Conservation (phyloP, 2,888 invertebrate genomes). For the Hydropsyche betteni region DNA sequence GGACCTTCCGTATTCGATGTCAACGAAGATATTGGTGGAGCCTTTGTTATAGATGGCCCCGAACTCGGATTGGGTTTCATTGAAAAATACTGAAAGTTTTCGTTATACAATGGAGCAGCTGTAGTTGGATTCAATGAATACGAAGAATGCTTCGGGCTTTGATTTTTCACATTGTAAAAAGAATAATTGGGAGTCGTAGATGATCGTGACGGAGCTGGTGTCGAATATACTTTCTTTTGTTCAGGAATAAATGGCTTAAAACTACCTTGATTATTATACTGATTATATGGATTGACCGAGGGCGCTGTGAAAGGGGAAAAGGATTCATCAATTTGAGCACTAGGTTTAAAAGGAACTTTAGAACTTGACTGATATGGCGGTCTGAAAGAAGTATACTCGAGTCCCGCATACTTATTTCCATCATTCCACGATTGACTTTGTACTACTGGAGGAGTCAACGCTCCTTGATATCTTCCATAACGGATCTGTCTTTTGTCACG, state of each 20-base stretch:
- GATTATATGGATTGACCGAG: conserved; percentile 40
- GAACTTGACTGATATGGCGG: conserved; percentile 37
- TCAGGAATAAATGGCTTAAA: conserved; percentile 51
- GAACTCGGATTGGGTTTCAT: conserved; percentile 40
- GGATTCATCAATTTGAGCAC: conserved; percentile 47
- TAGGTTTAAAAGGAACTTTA: conserved; percentile 48
- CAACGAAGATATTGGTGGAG: conserved; percentile 67
- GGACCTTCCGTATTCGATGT: conserved; percentile 59
- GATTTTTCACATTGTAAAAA: conserved; percentile 59
- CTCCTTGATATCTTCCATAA: conserved; percentile 54
- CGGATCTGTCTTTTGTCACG: conserved; percentile 64
- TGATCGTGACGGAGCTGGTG: conserved; percentile 35
- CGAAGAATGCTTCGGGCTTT: conserved; percentile 49
- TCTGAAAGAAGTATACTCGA: conserved; percentile 42
- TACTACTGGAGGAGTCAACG: conserved; percentile 40
- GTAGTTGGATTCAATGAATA: conserved; percentile 52
- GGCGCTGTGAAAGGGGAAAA: conserved; percentile 41
- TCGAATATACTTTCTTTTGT: conserved; percentile 34
- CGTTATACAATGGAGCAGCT: conserved; percentile 43
- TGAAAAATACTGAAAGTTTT: conserved; percentile 49
- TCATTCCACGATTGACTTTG: conserved; percentile 55
- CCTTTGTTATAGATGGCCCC: conserved; percentile 61
- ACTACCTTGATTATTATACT: conserved; percentile 48
- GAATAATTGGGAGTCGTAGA: conserved; percentile 56
- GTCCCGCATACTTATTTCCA: conserved; percentile 7